Percentiles rank a stretch among this genome's conserved stretches.
Conservation (phyloP, 2,113 vertebrate species). For the Hemicordylus capensis region DNA sequence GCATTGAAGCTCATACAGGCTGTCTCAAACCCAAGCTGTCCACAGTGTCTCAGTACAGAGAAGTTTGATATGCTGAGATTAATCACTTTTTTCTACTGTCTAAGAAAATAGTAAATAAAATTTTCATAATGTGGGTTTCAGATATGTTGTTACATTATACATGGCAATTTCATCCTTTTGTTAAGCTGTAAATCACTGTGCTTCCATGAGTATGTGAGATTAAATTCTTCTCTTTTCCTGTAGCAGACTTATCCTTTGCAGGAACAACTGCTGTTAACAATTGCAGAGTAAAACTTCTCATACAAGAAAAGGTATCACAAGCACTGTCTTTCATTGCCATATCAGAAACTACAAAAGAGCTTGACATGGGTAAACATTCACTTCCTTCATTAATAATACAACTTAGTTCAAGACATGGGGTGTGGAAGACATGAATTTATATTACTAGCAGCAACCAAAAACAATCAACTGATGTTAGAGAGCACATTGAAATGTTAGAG, state of each 20-base stretch:
- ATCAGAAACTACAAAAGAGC: conserved; percentile 9
- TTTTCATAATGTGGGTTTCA: background rate
- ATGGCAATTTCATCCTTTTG: conserved; percentile 16
- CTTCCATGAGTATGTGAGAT: background rate
- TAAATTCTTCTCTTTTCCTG: conserved; percentile 3
- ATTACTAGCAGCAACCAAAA: background rate
- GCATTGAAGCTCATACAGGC: background rate
- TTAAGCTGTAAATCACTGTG: conserved; percentile 17
- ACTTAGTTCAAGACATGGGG: background rate
- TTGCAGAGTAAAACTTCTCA: conserved; percentile 16
- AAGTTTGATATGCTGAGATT: background rate
- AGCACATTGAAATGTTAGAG: background rate
- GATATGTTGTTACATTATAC: conserved; percentile 9
- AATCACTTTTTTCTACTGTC: background rate
- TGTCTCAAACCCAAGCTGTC: background rate
- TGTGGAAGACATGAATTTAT: background rate
- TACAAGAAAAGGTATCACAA: background rate
- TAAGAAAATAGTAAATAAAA: background rate
- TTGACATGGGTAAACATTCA: background rate
- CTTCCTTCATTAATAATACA: background rate
- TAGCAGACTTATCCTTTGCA: background rate
- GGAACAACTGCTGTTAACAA: conserved; percentile 4
- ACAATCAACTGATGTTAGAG: background rate
- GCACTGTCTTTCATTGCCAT: conserved; percentile 12
- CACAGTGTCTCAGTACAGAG: background rate